Base-by-base conservation (phyloP, 2,888 invertebrate genomes). In the Lamproptera curius region DNA sequence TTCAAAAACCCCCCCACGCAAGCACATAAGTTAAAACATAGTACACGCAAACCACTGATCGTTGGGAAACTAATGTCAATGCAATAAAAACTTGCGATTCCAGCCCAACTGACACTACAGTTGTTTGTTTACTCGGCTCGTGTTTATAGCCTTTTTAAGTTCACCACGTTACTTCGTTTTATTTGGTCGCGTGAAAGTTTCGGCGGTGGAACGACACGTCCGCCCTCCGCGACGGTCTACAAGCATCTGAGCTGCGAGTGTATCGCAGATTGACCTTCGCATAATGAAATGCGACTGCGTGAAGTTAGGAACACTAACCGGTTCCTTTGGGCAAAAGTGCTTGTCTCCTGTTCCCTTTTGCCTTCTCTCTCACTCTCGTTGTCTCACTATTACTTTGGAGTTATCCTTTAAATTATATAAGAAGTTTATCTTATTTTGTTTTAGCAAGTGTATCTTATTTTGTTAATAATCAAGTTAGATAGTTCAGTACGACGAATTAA, bases 281-380 rank as follows among this genome's bases (percentile, higher is more conserved):
- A 56, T 69, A 76, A 74, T 75, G 69, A 76, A 76, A 73, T 67
- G 70, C 68, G 67, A 61, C 62, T 57, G 63, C 65, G 71, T 76
- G 79, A 84, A 84, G 83, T 83, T 82, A 61, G 78, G 56, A 55
- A 54, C 54, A 48, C 46, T 52, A 72, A 82, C 83, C 81, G 82
- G 84, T 83, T 73, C 55, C 77, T 82, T 82, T 83, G 62, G 84
- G 80, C 81, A 80, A 84, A 83, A 81, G 76, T 79, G 70, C 71
- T 64, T 65, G 20, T 20, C 20, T 20, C 20, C 20, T 5, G 20
- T 43, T 20, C 23, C 17, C 37, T 26, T 42, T 38, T 53, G 61
- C 65, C 65, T 65, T 68, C 66, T 65, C 62, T 58, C 56, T 66
- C 65, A 60, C 64, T 69, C 62, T 31, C 11, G n/a, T 31, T 4